A percentile compares a stretch with the other conserved stretches of the same genome.
Conservation (phyloP, 1,140 invertebrate genomes). For the Ericerus pela region DNA sequence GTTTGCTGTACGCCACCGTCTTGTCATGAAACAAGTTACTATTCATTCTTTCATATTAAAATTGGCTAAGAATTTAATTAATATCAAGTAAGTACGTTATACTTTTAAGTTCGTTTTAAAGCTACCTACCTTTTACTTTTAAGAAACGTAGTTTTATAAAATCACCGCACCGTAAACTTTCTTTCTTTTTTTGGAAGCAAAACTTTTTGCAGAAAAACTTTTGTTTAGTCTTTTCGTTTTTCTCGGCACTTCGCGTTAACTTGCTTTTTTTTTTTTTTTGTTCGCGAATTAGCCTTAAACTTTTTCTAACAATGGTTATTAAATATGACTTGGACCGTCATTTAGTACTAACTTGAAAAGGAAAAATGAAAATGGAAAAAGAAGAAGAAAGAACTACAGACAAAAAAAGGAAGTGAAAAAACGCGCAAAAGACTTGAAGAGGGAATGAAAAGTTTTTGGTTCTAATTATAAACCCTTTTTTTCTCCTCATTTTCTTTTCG, state of each 20-base stretch:
- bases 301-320: conserved; percentile 10
- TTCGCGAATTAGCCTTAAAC: conserved; percentile 5
- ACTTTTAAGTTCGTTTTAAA: not conserved
- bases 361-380: not conserved
- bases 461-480: conserved; percentile 11
- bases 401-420: not conserved
- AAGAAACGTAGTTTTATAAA: conserved; percentile 6
- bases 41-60: too few relatives aligned
- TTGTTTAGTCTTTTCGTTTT: conserved; percentile 5
- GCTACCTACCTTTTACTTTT: not conserved
- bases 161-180: conserved; percentile 6
- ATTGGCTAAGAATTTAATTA: conserved; percentile 8
- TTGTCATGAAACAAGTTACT: too few relatives aligned
- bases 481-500: too few relatives aligned
- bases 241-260: too few relatives aligned
- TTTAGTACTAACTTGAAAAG: not conserved
- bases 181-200: not conserved
- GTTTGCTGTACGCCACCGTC: too few relatives aligned
- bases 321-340: conserved; percentile 11
- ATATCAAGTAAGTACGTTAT: conserved; percentile 2
- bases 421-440: not conserved
- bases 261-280: not conserved
- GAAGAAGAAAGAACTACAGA: not conserved
- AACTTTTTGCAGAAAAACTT: not conserved
- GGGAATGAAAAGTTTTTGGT: not conserved